Conservation (phyloP, 2,797 vertebrate species). For the Pangasius macronema region DNA sequence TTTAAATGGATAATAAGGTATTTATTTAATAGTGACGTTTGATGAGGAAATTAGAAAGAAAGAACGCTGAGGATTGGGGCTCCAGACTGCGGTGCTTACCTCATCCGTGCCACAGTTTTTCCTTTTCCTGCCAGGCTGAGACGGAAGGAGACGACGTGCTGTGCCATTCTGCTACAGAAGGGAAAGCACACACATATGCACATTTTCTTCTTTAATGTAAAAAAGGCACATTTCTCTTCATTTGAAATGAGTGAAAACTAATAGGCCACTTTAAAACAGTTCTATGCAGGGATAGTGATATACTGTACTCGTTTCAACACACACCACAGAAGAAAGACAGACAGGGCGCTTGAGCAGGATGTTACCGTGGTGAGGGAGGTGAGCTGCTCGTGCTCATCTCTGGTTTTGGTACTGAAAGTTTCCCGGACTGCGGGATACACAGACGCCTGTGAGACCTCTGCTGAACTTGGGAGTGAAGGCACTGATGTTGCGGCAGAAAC, state of each 20-base stretch:
- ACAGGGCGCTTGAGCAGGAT: neutral
- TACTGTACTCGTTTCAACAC: neutral
- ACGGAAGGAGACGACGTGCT: conserved; percentile 79
- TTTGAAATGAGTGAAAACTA: neutral
- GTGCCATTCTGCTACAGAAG: conserved; percentile 80
- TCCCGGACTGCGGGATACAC: conserved; percentile 85
- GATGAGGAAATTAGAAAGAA: neutral
- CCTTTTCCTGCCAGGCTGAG: conserved; percentile 86
- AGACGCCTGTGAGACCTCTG: conserved; percentile 84
- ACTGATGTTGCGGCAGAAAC: conserved; percentile 82
- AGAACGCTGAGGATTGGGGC: neutral
- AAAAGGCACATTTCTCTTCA: neutral
- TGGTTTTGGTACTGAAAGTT: conserved; percentile 67
- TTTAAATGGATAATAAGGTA: neutral
- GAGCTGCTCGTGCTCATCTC: conserved; percentile 79
- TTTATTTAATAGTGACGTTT: neutral
- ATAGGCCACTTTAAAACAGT: neutral
- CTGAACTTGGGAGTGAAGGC: conserved; percentile 78
- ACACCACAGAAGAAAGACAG: neutral
- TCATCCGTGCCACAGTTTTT: conserved; percentile 88
- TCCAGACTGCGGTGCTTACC: conserved; percentile 65
- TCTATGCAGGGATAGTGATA: neutral
- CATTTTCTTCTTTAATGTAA: neutral
- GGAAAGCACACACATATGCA: neutral
- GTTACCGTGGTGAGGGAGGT: conserved; percentile 74